Evolutionary conservation across 2,113 vertebrate genomes (phyloP), one percentile per base, ranked within the genome.

Genomic region (Cromileptes altivelis): DNA sequence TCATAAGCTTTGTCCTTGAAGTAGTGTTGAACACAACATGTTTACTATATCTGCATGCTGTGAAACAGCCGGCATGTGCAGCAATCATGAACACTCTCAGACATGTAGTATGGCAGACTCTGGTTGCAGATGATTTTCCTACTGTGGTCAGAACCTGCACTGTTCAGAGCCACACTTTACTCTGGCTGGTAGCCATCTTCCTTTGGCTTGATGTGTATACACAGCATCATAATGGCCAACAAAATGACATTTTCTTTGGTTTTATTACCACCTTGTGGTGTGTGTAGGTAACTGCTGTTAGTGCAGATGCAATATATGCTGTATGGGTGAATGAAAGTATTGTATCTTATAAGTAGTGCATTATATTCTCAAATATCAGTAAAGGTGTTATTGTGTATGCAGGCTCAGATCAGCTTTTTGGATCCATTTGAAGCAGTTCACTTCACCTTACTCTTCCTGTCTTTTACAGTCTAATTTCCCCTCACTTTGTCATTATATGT

Each of bases 261-360:
- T 89, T 52, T 84, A 76, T 19, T 85, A 85, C 91, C 92, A 79
- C 78, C 92, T 84, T 15, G 89, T 89, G 94, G 88, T 75, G 1
- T 1, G 2, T 10, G 1, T 6, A 1, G 21, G 40, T 8, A 75
- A 70, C 56, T 75, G 11, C 23, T 13, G 45, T 27, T 1, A 40
- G 1, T 1, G 2, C 9, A 52, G 8, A 6, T 1, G 1, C 25
- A 33, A 7, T n/a, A 15, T 6, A 1, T 6, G 33, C 6, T 30
- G 5, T 18, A 50, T 8, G 11, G 6, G 3, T 61, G 45, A 11
- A n/a, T 55, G 3, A 4, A 61, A 45, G 6, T 12, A 11, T 6
- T 47, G 4, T 2, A 19, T n/a, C 17, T 71, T 56, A 9, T 33
- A 30, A 45, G 15, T n/a, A 30, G 11, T 27, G 6, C 14, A 23